A percentile compares a stretch with the other conserved stretches of the same genome.
Conservation (phyloP, 2,113 vertebrate species). For the Amazona guildingii region DNA sequence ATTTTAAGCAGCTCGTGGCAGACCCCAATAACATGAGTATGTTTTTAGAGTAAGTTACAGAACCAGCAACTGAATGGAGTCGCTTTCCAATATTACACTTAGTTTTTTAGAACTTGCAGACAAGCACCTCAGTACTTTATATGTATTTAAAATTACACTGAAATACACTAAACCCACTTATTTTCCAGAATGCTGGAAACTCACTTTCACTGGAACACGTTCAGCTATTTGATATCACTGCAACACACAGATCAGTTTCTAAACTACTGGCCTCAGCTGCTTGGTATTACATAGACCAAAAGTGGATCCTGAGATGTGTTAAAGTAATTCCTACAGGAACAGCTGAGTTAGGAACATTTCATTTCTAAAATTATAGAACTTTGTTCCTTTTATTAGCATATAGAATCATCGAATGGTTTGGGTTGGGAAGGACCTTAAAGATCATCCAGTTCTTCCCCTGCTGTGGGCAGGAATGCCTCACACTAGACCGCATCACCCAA, state of each 20-base stretch:
- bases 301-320: neutral
- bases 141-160: neutral
- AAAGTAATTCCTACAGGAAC: neutral
- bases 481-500: neutral
- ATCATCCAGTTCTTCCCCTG: neutral
- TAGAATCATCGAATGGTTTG: neutral
- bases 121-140: neutral
- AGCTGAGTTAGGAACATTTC: neutral
- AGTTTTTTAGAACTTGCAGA: slow-evolving; percentile 5
- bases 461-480: neutral
- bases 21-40: neutral
- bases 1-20: neutral
- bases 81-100: slow-evolving; percentile 14
- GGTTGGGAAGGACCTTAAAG: neutral
- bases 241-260: neutral
- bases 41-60: slow-evolving; percentile 59
- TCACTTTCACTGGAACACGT: neutral
- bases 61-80: slow-evolving; percentile 21
- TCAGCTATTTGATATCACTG: accelerated
- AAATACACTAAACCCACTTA: accelerated
- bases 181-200: neutral
- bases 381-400: neutral
- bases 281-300: neutral
- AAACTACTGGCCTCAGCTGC: neutral
- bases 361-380: neutral